Percentiles rank a stretch among this genome's conserved stretches.
Conservation (phyloP, 2,113 vertebrate genomes). For the Jacana jacana region DNA sequence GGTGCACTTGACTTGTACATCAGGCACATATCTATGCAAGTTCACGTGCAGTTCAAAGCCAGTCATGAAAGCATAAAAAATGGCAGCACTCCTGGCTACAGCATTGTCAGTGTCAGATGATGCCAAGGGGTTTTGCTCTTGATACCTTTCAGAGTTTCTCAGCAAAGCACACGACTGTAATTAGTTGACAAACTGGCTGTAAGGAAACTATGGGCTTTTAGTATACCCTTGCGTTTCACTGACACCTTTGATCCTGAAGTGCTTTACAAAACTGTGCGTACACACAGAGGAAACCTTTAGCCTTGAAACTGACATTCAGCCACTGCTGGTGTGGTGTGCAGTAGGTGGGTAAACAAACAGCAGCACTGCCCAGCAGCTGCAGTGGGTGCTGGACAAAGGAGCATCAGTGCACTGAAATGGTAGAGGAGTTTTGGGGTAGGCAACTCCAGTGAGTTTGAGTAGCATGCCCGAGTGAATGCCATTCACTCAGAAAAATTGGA, state of each 20-base stretch:
- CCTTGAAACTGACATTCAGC: neutral
- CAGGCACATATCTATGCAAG: conserved; percentile 40
- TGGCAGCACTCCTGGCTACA: neutral
- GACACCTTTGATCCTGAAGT: conserved; percentile 31
- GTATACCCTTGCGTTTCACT: neutral
- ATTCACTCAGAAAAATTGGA: neutral
- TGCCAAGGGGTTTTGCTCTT: conserved; percentile 37
- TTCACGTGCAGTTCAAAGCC: conserved; percentile 53
- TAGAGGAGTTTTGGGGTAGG: neutral
- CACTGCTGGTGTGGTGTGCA: neutral
- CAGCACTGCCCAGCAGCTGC: neutral
- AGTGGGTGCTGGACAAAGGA: neutral
- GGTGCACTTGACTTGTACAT: conserved; percentile 62
- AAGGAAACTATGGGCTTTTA: neutral
- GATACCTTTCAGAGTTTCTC: conserved; percentile 11
- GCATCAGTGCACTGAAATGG: neutral
- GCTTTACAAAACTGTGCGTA: neutral
- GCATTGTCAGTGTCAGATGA: conserved; percentile 10
- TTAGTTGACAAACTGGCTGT: conserved; percentile 18
- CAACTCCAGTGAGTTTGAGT: neutral
- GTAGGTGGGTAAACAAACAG: neutral
- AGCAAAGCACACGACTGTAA: neutral
- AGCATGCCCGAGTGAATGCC: neutral
- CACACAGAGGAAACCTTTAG: neutral
- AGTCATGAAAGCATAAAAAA: conserved; percentile 52